Conservation (phyloP, 2,113 vertebrate species). For the Tamias sibiricus region DNA sequence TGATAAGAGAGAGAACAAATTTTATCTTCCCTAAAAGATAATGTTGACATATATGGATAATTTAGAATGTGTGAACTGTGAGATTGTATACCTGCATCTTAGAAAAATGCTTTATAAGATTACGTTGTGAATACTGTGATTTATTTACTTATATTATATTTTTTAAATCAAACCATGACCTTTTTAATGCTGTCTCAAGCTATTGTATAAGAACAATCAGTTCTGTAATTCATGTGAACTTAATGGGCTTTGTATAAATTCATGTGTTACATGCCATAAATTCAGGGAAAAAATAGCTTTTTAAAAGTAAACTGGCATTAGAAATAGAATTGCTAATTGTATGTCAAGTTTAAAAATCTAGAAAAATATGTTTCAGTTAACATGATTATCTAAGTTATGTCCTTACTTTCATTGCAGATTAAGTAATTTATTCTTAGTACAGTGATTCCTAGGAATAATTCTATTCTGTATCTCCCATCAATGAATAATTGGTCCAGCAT, state of each 20-base stretch:
- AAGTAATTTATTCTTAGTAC: not conserved
- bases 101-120: not conserved
- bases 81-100: not conserved
- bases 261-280: not conserved
- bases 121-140: not conserved
- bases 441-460: not conserved
- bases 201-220: not conserved
- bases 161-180: not conserved
- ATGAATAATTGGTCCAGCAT: not conserved
- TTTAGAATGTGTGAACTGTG: not conserved
- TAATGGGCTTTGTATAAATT: not conserved
- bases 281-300: not conserved
- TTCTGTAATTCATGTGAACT: conserved; percentile 23
- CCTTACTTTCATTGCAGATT: not conserved
- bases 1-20: not conserved
- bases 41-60: not conserved
- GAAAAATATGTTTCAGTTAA: not conserved
- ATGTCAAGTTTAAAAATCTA: not conserved
- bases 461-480: not conserved
- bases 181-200: not conserved
- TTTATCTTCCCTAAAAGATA: not conserved
- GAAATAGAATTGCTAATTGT: not conserved
- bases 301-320: not conserved
- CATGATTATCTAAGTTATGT: not conserved
- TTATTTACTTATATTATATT: not conserved